Base-by-base conservation (phyloP, 2,888 invertebrate species). In the Dorcus hopei region DNA sequence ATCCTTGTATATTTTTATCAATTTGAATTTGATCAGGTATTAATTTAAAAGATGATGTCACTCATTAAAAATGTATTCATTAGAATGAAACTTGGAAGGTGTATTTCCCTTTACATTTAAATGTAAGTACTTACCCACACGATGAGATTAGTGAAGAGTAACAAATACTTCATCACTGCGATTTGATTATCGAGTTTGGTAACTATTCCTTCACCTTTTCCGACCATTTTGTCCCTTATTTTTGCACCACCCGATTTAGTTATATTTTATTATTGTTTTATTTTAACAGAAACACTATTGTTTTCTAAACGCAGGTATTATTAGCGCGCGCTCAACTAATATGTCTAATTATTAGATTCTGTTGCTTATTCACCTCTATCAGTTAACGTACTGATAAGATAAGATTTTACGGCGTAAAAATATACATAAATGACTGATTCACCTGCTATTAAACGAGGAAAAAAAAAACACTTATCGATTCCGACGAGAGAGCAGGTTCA, bases 91-190 rank as follows among this genome's bases (percentile, higher is more conserved):
- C 5, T 7, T 33, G 26, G 26, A 4, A 4, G 6, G 0, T 33
- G 26, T 1, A 33, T 6, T 4, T 33, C 7, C 26, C 7, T 33
- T n/a, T n/a, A n/a, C n/a, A n/a, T n/a, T n/a, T 7, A 33, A 33
- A 33, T 33, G 26, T 6, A 26, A 26, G 26, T 26, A 85, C 89
- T 85, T 76, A 91, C 91, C 90, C 90, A 90, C 70, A 89, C 79
- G 52, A 93, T 82, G 52, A 90, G 85, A 75, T 92, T 93, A 77
- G 90, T 86, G 72, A 90, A 91, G 71, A 93, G 88, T 63, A 93
- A 80, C 49, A 89, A 88, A 78, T 91, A 93, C 78, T 92, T 93
- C 64, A 93, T 84, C 73, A 89, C 87, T 64, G 87, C 87, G 70
- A 92, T 91, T 73, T 88, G 87, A 65, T 87, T 87, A 74, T 90